Base-by-base conservation (phyloP, 2,113 vertebrate species). In the Spea bombifrons region DNA sequence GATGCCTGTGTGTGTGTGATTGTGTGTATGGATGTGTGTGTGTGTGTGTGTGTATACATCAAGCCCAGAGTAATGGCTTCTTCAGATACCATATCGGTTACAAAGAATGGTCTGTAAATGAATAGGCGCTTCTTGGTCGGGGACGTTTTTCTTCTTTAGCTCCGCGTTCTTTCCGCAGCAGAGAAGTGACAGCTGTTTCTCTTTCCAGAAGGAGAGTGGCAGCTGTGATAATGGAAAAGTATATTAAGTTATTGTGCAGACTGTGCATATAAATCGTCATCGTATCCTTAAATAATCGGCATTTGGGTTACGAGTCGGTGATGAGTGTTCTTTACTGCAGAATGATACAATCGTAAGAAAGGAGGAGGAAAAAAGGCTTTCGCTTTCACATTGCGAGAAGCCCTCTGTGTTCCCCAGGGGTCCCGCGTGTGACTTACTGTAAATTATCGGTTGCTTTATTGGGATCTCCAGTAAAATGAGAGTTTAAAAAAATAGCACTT, bases 141-240 rank as follows among this genome's bases (percentile, higher is more conserved):
- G 5, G 65, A 30, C 12, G 15, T 49, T 59, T 57, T 57, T 16
- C 47, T 44, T 59, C 64, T 66, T 66, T 66, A 66, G 12, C 12
- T 15, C 2, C 8, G 17, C 30, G 63, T 78, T 78, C 53, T 73
- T 67, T 65, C 69, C 70, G 49, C 80, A 10, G 16, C 43, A 48
- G 17, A 43, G 9, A 12, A 57, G 75, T 46, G 66, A 53, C 69
- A 52, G 63, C 53, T 77, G 75, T 10, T 81, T 13, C 17, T 66
- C 57, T 82, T 66, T 67, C 53, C 68, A 50, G 77, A 17, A 67
- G 63, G 63, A 73, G 49, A 59, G 30, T 67, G 61, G 68, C 78
- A 68, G 71, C 64, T 68, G 78, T 52, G 0, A 7, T 8, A 4
- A 15, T 73, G 77, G 63, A 67, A 52, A 73, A 79, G 73, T 47